Evolutionary conservation across 2,797 vertebrate genomes (phyloP), one percentile per base, ranked within the genome.

Genomic region (Argentina silus): DNA sequence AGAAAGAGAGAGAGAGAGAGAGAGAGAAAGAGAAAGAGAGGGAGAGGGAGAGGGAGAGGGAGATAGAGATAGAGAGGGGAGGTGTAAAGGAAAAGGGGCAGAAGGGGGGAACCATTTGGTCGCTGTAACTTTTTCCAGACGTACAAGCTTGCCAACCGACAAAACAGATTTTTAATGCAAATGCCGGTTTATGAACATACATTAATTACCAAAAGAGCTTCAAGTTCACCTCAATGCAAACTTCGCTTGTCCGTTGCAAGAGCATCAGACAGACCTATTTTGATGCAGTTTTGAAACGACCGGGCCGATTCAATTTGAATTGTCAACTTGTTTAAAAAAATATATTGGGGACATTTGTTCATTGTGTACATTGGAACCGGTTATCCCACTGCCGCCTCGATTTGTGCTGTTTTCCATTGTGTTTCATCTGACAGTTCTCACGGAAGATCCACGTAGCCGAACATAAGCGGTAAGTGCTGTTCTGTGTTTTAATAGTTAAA

Each of bases 61-160:
- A 36, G 27, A 36, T 4, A 36, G 27, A 36, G 27, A 36, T 9
- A 27, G 56, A 55, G 50, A 48, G 50, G 66, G 17, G 64, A 4
- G 64, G 69, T 48, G 51, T 59, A 59, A 65, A 65, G 23, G 51
- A n/a, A 45, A 17, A 50, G 62, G 69, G 55, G 69, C 19, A 17
- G 57, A 66, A 55, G 48, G 62, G 69, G 59, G 21, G 72, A 73
- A 42, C 67, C 65, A 55, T 69, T 73, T 53, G 69, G 50, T 72
- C 53, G 65, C 61, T 55, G 43, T 68, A 80, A 83, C 75, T 80
- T 80, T 80, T 83, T 75, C 63, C 81, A 75, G 78, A 65, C 73
- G 69, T 59, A 70, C 27, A n/a, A 67, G 27, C 36, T 61, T 44
- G 61, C 72, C 47, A 71, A 74, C 70, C 74, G 67, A 78, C 74